These are phyloP conservation scores for Caretta caretta DNA, from an alignment of 2,113 vertebrate species.

Conservation along the genomic window DNA sequence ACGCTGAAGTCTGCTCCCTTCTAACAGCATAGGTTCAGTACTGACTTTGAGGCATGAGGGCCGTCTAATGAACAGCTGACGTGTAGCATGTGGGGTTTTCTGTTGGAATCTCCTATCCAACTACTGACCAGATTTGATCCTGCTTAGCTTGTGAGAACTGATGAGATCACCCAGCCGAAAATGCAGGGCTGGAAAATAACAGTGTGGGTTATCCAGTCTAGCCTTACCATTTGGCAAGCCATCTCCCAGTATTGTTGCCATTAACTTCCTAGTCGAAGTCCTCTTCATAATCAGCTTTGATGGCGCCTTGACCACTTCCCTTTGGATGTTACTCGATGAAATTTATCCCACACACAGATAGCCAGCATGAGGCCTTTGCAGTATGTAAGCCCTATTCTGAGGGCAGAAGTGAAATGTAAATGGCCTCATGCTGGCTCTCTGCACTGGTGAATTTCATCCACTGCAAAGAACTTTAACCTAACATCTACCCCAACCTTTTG, in stretches of 20 bases:
- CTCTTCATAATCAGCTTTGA: neutral
- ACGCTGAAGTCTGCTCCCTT: neutral
- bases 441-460: neutral
- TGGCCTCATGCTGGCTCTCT: rapidly evolving
- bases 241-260: neutral
- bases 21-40: neutral
- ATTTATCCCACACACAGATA: neutral
- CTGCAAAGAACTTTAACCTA: neutral
- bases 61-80: neutral
- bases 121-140: neutral
- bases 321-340: neutral
- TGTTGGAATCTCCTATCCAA: neutral
- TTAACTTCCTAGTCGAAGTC: neutral
- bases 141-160: neutral
- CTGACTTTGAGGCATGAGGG: neutral
- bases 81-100: neutral
- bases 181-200: neutral
- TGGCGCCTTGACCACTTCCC: neutral
- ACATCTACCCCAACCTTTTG: neutral
- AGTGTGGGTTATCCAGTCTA: neutral
- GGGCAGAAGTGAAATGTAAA: neutral
- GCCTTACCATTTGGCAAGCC: neutral
- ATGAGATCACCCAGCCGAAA: neutral
- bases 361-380: rapidly evolving
- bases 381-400: neutral